Conservation (phyloP, 2,113 vertebrate genomes). For the Chionomys nivalis region DNA sequence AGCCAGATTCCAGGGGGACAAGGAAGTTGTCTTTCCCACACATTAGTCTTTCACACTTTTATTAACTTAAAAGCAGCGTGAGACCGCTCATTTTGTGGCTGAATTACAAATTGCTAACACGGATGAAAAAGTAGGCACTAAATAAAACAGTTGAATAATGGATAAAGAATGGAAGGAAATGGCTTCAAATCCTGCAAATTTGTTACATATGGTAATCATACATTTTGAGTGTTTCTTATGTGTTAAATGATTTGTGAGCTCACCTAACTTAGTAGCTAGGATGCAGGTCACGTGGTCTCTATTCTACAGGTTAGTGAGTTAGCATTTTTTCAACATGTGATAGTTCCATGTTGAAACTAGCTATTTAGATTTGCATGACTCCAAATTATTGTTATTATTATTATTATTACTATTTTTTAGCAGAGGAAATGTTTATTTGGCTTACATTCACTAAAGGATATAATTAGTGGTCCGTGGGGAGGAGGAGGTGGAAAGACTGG, state of each 20-base stretch:
- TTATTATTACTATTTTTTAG: background rate
- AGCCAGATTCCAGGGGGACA: slow-evolving; percentile 12
- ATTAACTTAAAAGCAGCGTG: background rate
- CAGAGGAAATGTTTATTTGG: background rate
- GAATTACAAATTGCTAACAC: slow-evolving; percentile 57
- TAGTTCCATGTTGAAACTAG: fast-evolving
- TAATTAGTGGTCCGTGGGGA: background rate
- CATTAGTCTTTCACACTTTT: background rate
- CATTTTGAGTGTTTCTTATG: background rate
- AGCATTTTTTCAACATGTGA: background rate
- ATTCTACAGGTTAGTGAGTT: background rate
- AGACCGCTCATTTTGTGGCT: background rate
- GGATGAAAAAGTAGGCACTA: background rate
- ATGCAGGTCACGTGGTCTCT: background rate
- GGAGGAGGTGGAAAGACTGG: background rate
- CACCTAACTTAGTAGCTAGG: background rate
- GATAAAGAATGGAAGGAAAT: background rate
- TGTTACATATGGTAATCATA: background rate
- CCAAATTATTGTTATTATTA: background rate
- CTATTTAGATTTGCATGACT: background rate
- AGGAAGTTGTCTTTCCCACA: slow-evolving; percentile 11
- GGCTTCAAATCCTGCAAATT: background rate
- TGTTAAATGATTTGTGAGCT: background rate
- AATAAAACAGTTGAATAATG: slow-evolving; percentile 15
- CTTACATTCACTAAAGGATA: background rate